These are phyloP conservation scores for Xanthia icteritia DNA, from an alignment of 2,888 invertebrate species.

Conservation along the genomic window DNA sequence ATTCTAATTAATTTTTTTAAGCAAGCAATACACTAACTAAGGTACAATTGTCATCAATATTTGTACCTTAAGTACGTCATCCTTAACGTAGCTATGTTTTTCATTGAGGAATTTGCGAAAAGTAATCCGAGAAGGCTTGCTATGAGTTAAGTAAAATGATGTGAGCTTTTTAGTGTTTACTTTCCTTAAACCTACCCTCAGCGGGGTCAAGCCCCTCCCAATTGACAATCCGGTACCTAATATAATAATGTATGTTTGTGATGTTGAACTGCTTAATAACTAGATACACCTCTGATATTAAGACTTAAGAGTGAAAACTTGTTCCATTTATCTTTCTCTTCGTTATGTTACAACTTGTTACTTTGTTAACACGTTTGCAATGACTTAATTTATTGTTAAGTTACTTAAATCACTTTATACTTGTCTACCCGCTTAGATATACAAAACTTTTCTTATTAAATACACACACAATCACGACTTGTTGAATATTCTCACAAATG, in stretches of 20 bases:
- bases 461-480: not conserved
- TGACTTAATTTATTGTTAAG: conserved; percentile 30
- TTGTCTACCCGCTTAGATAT: conserved; percentile 13
- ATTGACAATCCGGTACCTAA: too few relatives aligned
- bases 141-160: too few relatives aligned
- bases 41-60: too few relatives aligned
- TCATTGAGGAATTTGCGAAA: too few relatives aligned
- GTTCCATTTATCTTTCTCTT: not conserved
- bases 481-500: not conserved
- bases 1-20: too few relatives aligned
- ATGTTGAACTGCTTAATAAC: not conserved
- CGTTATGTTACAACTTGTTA: conserved; percentile 13
- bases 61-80: too few relatives aligned
- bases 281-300: not conserved
- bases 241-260: not conserved
- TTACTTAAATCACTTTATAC: conserved; percentile 20
- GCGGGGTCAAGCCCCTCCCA: too few relatives aligned
- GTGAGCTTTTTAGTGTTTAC: too few relatives aligned
- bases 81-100: too few relatives aligned
- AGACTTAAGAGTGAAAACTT: conserved; percentile 7
- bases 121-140: too few relatives aligned
- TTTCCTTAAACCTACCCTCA: too few relatives aligned
- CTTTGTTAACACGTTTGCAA: conserved; percentile 10
- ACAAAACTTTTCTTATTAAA: conserved; percentile 28
- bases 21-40: too few relatives aligned